These are phyloP conservation scores for Gopherus evgoodei DNA, from an alignment of 2,113 vertebrate species.

Conservation along the genomic window DNA sequence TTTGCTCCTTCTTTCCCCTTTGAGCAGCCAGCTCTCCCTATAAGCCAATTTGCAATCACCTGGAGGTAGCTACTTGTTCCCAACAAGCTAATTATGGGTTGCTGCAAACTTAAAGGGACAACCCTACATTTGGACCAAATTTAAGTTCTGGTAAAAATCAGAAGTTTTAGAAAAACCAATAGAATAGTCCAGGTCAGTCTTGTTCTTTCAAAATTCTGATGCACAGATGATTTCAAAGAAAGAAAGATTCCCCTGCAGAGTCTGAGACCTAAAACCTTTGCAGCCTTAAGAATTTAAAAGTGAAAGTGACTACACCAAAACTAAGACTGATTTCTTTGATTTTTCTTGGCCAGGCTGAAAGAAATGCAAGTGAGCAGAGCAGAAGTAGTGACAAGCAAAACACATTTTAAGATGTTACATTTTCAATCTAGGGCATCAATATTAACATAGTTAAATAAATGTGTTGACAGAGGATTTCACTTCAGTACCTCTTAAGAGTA, in stretches of 20 bases:
- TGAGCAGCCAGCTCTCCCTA: not conserved
- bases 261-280: not conserved
- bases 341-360: not conserved
- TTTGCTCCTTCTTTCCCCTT: not conserved
- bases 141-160: not conserved
- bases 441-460: not conserved
- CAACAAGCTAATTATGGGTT: not conserved
- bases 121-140: not conserved
- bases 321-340: not conserved
- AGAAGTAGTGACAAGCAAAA: not conserved
- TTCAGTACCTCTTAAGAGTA: not conserved
- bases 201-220: not conserved
- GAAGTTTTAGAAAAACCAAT: not conserved
- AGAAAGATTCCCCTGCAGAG: accelerated
- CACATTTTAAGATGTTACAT: not conserved
- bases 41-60: not conserved
- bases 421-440: not conserved
- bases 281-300: accelerated
- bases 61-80: not conserved
- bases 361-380: not conserved
- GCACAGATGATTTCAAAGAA: not conserved
- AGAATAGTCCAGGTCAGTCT: accelerated
- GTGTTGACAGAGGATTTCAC: not conserved
- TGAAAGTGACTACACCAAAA: accelerated
- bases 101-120: not conserved